Evolutionary conservation across 2,797 vertebrate species (phyloP).

Genomic region (Lacerta bilineata): DNA sequence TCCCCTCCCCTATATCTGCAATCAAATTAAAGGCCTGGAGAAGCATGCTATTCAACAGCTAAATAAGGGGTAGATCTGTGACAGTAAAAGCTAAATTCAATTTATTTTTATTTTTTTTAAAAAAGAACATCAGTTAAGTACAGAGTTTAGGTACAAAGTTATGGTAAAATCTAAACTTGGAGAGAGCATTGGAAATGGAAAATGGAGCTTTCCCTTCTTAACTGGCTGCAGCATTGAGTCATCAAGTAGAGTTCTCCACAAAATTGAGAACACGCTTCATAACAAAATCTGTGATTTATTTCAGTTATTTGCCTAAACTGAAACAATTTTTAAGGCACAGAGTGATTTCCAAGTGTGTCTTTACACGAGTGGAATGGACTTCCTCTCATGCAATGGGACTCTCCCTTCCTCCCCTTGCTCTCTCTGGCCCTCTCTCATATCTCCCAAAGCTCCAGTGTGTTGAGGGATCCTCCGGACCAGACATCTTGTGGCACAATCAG

Average conservation of each 20-base stretch:
- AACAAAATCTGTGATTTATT: background rate
- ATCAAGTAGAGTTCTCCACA: background rate
- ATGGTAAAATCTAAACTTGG: conserved; percentile 38
- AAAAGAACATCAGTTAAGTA: conserved; percentile 5
- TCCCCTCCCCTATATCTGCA: conserved; percentile 3
- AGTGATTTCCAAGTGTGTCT: too few relatives aligned
- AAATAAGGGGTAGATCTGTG: conserved; percentile 20
- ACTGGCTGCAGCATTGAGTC: background rate
- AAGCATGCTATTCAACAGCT: conserved; percentile 12
- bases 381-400: too few relatives aligned
- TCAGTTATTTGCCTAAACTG: background rate
- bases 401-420: too few relatives aligned
- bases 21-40: conserved; percentile 24
- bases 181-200: background rate
- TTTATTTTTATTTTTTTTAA: background rate
- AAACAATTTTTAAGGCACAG: background rate
- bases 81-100: conserved; percentile 9
- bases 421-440: too few relatives aligned
- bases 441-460: too few relatives aligned
- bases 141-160: background rate
- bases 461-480: too few relatives aligned
- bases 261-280: background rate
- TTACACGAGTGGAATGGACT: too few relatives aligned
- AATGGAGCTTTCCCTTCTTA: background rate
- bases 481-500: too few relatives aligned